Conservation (phyloP, 2,797 vertebrate genomes). For the Arrhamphus sclerolepis region DNA sequence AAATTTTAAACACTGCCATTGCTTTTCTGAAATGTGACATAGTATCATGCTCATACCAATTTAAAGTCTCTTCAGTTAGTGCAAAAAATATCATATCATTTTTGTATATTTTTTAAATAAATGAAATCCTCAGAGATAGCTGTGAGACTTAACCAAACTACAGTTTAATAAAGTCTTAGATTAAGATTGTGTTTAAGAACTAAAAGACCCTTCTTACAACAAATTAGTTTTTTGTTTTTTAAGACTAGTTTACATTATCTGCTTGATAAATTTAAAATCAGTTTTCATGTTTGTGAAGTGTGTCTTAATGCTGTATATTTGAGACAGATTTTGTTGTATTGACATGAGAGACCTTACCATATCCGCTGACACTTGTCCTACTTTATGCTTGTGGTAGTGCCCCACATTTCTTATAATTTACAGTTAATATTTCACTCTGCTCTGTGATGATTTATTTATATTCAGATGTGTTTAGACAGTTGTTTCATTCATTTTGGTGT, state of each 20-base stretch:
- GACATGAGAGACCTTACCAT: background rate
- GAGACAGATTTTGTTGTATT: too few species aligned
- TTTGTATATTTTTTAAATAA: background rate
- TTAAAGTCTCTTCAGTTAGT: slow-evolving; percentile 40
- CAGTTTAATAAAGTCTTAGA: too few species aligned
- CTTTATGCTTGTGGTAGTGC: background rate
- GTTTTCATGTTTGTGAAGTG: slow-evolving; percentile 34
- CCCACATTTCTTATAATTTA: background rate
- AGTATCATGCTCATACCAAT: slow-evolving; percentile 54
- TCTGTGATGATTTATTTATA: too few species aligned
- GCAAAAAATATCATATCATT: background rate
- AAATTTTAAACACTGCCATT: slow-evolving; percentile 61
- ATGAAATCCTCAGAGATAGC: too few species aligned
- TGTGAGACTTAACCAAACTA: too few species aligned
- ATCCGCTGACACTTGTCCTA: slow-evolving; percentile 10
- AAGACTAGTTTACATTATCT: slow-evolving; percentile 18
- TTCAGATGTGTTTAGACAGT: background rate
- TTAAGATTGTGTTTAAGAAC: background rate
- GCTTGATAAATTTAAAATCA: slow-evolving; percentile 44
- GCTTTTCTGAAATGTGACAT: slow-evolving; percentile 60
- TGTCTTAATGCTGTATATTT: slow-evolving; percentile 28
- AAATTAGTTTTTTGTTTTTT: background rate
- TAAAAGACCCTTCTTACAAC: background rate
- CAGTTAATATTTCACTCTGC: background rate
- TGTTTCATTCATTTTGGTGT: background rate